A percentile compares a stretch with the other conserved stretches of the same genome.
These are phyloP conservation scores for Coenobita brevimanus DNA, from an alignment of 1,140 invertebrate species.

Conservation along the genomic window DNA sequence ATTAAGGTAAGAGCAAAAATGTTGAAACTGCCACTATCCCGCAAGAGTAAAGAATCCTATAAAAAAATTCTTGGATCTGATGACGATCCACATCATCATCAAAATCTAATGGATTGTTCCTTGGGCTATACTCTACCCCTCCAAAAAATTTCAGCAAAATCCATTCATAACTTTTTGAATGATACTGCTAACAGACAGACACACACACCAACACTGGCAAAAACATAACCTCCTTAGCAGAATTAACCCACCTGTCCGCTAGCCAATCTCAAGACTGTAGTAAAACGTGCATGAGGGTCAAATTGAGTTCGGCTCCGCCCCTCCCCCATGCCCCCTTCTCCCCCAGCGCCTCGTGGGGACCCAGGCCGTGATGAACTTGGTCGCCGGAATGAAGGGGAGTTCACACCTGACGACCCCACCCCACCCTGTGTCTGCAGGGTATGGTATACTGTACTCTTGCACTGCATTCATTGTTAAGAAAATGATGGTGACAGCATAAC, in stretches of 20 bases:
- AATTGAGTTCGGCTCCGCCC: not conserved
- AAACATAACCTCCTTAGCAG: not conserved
- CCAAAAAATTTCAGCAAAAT: too few species aligned
- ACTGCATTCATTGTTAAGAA: too few species aligned
- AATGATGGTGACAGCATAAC: too few species aligned
- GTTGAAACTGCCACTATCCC: too few species aligned
- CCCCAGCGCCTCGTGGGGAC: slow-evolving; percentile 16
- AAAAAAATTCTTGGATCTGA: too few species aligned
- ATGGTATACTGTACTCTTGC: too few species aligned
- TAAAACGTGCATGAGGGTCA: slow-evolving; percentile 47
- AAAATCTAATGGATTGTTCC: too few species aligned
- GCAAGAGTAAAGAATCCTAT: too few species aligned
- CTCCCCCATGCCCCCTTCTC: not conserved
- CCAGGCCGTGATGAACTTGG: slow-evolving; percentile 22
- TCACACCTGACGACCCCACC: slow-evolving; percentile 10
- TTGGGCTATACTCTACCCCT: too few species aligned
- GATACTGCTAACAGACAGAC: not conserved
- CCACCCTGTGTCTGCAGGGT: too few species aligned
- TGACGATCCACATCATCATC: too few species aligned
- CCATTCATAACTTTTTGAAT: not conserved
- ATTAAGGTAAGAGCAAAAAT: too few species aligned
- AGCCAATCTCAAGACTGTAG: slow-evolving; percentile 47
- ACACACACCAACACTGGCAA: not conserved
- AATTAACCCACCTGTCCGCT: slow-evolving; percentile 45
- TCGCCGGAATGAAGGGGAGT: not conserved